These are phyloP conservation scores for Magallana angulata DNA, from an alignment of 1,140 invertebrate species.

Conservation along the genomic window DNA sequence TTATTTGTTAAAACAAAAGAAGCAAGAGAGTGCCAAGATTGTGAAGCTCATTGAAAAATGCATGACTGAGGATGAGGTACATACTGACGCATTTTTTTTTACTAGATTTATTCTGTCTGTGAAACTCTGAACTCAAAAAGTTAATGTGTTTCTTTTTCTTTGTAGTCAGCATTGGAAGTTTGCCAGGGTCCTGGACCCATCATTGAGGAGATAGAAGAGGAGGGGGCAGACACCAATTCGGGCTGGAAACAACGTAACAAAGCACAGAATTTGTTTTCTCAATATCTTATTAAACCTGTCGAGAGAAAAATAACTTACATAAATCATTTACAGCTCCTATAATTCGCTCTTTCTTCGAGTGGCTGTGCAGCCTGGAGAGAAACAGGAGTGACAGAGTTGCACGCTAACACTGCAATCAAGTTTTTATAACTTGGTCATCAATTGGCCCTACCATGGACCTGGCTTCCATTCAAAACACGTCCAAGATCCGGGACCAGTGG, in stretches of 20 bases:
- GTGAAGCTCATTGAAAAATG: not conserved
- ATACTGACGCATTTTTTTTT: not conserved
- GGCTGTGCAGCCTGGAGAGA: not conserved
- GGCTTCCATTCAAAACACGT: not conserved
- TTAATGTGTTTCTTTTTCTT: not conserved
- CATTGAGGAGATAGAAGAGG: not conserved
- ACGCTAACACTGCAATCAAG: not conserved
- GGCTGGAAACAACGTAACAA: too few relatives aligned
- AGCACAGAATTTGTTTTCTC: too few relatives aligned
- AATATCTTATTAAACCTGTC: too few relatives aligned
- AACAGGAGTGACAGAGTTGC: not conserved
- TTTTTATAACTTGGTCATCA: not conserved
- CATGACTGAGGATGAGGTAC: not conserved
- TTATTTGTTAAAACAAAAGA: not conserved
- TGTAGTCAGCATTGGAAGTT: not conserved
- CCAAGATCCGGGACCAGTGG: too few relatives aligned
- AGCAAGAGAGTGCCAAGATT: not conserved
- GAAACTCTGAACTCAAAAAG: not conserved
- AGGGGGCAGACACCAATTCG: not conserved
- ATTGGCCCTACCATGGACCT: not conserved
- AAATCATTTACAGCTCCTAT: too few relatives aligned
- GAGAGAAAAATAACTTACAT: too few relatives aligned
- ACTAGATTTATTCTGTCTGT: not conserved
- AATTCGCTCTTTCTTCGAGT: too few relatives aligned
- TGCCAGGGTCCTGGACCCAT: not conserved